phyloP scores from a whole-genome alignment of 2,113 vertebrate species.

The Pyxicephalus adspersus region DNA sequence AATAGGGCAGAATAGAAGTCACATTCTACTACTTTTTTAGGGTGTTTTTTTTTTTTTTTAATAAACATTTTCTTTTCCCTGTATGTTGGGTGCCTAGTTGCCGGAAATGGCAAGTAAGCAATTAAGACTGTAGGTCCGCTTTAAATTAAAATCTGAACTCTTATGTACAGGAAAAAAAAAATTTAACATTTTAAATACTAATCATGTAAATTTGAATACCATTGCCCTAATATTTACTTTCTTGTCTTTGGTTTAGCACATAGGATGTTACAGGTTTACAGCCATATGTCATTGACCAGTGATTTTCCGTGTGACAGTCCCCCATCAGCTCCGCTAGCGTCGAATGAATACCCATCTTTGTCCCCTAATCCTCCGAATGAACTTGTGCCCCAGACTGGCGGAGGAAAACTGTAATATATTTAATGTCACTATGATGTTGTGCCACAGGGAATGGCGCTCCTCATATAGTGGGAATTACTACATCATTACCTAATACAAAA shows the following conservation, averaged over 20 bases:
- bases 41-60: too few species aligned
- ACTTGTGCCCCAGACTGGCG: conserved; percentile 5
- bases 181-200: too few species aligned
- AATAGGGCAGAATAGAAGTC: too few species aligned
- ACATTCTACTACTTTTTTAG: too few species aligned
- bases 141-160: too few species aligned
- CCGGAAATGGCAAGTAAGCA: too few species aligned
- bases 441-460: not conserved
- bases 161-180: too few species aligned
- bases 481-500: not conserved
- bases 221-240: too few species aligned
- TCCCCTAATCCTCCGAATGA: conserved; percentile 14
- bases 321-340: not conserved
- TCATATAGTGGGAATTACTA: not conserved
- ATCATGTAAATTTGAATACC: too few species aligned
- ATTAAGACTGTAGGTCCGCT: too few species aligned
- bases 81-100: too few species aligned
- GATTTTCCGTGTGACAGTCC: not conserved
- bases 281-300: not conserved
- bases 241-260: not conserved
- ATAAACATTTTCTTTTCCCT: too few species aligned
- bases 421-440: not conserved
- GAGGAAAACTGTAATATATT: not conserved
- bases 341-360: conserved; percentile 34
- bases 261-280: not conserved